Evolutionary conservation across 1,140 invertebrate genomes (phyloP).

Genomic region (Phthorimaea operculella): DNA sequence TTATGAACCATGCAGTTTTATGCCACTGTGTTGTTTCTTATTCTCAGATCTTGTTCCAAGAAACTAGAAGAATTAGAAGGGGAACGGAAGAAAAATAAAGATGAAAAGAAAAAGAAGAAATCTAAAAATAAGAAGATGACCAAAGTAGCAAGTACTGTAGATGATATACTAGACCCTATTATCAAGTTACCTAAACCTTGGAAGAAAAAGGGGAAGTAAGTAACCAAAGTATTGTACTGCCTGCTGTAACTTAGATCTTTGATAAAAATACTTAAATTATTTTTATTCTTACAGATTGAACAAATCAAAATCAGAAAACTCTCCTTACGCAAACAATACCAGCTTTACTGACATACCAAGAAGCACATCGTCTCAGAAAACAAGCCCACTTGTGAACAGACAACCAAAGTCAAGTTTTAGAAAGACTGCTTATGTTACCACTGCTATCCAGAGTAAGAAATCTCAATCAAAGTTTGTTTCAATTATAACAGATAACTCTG

Average conservation of each 20-base stretch:
- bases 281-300: conserved; percentile 45
- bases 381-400: conserved; percentile 34
- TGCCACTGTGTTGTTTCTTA: no score
- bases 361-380: conserved; percentile 42
- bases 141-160: conserved; percentile 54
- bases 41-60: conserved; percentile 65
- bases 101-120: conserved; percentile 63
- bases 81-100: conserved; percentile 50
- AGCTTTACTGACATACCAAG: conserved; percentile 61
- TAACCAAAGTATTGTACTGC: conserved; percentile 12
- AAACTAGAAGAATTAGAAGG: conserved; percentile 68
- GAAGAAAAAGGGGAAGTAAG: conserved; percentile 67
- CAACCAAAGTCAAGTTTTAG: conserved; percentile 65
- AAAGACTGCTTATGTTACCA: conserved; percentile 70
- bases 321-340: conserved; percentile 41
- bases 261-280: conserved; percentile 8
- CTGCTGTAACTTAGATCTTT: conserved; percentile 5
- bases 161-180: conserved; percentile 48
- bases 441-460: conserved; percentile 63
- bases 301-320: conserved; percentile 44
- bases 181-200: conserved; percentile 51
- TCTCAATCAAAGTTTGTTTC: conserved; percentile 37
- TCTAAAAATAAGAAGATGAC: conserved; percentile 62
- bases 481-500: conserved; percentile 60
- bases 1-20: no score